A percentile compares a stretch with the other conserved stretches of the same genome.
Conservation (phyloP, 2,113 vertebrate genomes). For the Lepisosteus osseus region DNA sequence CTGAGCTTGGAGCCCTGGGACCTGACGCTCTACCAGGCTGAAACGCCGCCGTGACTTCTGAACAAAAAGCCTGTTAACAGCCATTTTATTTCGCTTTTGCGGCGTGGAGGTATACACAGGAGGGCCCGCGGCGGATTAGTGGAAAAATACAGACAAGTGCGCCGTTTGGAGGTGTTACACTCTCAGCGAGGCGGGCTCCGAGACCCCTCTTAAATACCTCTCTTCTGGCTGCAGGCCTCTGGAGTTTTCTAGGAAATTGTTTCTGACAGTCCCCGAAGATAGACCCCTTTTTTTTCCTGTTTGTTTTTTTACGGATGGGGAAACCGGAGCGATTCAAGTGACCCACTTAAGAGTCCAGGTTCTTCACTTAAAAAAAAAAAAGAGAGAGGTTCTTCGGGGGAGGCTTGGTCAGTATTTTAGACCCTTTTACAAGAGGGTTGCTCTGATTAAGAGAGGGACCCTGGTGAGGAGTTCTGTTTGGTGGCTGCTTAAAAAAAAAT, state of each 20-base stretch:
- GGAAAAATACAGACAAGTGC: background rate
- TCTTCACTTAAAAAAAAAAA: too few relatives aligned
- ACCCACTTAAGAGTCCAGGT: too few relatives aligned
- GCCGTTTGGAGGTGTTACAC: background rate
- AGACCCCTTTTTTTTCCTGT: background rate
- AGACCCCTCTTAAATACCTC: background rate
- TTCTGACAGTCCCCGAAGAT: background rate
- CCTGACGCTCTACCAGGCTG: constrained; percentile 69
- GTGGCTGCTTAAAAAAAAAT: too few relatives aligned
- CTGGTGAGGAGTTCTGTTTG: too few relatives aligned
- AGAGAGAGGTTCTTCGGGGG: too few relatives aligned
- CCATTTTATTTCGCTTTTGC: constrained; percentile 66
- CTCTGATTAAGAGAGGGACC: too few relatives aligned
- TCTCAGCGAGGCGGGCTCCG: background rate
- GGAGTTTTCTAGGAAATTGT: background rate
- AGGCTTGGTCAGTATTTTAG: too few relatives aligned
- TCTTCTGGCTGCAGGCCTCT: background rate
- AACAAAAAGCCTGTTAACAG: constrained; percentile 64
- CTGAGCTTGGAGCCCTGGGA: constrained; percentile 59
- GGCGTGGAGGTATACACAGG: constrained; percentile 51
- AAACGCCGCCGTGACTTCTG: constrained; percentile 56
- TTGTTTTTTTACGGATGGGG: too few relatives aligned
- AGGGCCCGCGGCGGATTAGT: constrained; percentile 28
- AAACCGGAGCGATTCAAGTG: too few relatives aligned
- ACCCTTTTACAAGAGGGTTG: too few relatives aligned